Evolutionary conservation across 1,140 invertebrate genomes (phyloP), one percentile per base, ranked within the genome.

Genomic region (Calephelis nemesis): DNA sequence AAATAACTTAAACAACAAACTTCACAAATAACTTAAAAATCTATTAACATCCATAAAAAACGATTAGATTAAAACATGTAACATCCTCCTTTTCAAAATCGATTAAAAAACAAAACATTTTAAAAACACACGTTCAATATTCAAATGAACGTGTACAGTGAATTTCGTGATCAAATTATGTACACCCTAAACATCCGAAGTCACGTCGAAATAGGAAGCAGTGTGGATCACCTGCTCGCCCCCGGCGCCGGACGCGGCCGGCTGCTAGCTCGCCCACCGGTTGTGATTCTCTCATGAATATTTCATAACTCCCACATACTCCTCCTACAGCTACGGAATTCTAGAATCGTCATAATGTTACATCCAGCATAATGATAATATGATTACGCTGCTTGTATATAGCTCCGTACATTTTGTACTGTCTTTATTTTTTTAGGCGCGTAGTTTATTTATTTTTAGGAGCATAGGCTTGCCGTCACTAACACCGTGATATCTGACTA

Each of bases 221-320:
- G 54, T 58, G 54, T 58, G 30, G 54, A 58, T 58, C 54, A 58
- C 54, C 54, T 58, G 54, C 54, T 58, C 54, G 54, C 54, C 54
- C 54, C 5, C 54, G 15, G 19, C 54, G 54, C 54, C 52, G 54
- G 54, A 58, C 54, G 54, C 39, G 54, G 30, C 30, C 54, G 54
- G 54, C 54, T 58, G 54, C 54, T 58, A 9, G 42, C 42, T 45
- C 42, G 54, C 54, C 54, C 54, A 40, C 54, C 30, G 54, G 54
- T 12, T 58, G 19, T 58, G 54, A 58, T 58, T 58, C 30, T 11
- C 54, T 58, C 30, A 58, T 58, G 54, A 58, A 58, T 58, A 58
- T 58, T 58, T 58, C 54, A 58, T 58, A 58, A 58, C 19, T 12
- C 30, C 19, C 54, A 30, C 30, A 30, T 30, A 30, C 30, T 54